Evolutionary conservation across 2,113 vertebrate genomes (phyloP), one percentile per base, ranked within the genome.

Genomic region (Oreochromis tanganicae): DNA sequence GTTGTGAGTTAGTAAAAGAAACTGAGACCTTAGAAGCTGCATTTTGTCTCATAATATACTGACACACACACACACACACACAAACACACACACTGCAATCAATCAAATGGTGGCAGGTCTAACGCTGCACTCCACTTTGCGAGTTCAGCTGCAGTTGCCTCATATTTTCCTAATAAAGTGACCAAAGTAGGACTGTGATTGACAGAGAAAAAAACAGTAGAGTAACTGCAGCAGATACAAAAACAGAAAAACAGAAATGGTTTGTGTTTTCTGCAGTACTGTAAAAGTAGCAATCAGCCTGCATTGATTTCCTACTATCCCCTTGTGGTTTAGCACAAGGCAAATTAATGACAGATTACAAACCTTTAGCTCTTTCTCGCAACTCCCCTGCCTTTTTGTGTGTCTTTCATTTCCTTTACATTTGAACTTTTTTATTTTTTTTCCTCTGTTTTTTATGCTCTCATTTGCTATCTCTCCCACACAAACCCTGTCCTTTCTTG

Each of bases 281-380:
- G 90, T 91, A 90, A 94, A 92, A 93, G 93, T 93, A 91, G 93
- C 92, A 95, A 94, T 95, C 93, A 94, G 82, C 83, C 55, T 13
- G 78, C 88, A 95, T 95, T 92, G 95, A 95, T 95, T 94, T 94
- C 90, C 89, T 54, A 89, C 73, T 83, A 88, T 95, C 82, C 95
- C 88, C 93, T 89, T 83, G 93, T 93, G 92, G 83, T 88, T 93
- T 88, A 86, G 82, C 46, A 16, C 84, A 80, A 85, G 87, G 84
- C 85, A 94, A 95, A 94, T 94, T 91, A 95, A 93, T 92, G 86
- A 82, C 85, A 92, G 89, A 92, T 90, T 91, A 92, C 87, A 91
- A 90, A 83, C 83, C 59, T 80, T 90, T 50, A 91, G 71, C 85
- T 90, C 59, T 17, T 87, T 88, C 34, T 71, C 17, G 2, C 80